These are phyloP conservation scores for Saimiri boliviensis DNA, from an alignment of 2,113 vertebrate genomes.

Conservation along the genomic window DNA sequence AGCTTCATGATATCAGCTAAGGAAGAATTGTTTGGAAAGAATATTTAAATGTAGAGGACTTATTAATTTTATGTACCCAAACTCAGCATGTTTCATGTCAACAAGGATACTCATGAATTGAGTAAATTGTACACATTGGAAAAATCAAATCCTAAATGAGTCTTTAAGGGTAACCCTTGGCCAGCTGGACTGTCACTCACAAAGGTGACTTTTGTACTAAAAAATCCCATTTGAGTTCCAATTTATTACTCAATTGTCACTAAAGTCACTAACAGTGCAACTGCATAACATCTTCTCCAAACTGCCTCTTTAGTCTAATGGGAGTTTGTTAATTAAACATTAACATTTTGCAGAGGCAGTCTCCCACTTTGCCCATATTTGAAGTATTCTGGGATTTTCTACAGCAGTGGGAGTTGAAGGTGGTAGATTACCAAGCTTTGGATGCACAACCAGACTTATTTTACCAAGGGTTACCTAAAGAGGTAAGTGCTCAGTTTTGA, in stretches of 20 bases:
- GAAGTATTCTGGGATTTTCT: slow-evolving; percentile 37
- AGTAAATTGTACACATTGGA: background rate
- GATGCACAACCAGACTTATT: background rate
- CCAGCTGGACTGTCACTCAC: slow-evolving; percentile 70
- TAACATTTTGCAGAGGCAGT: background rate
- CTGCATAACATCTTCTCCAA: slow-evolving; percentile 66
- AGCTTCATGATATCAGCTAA: background rate
- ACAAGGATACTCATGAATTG: slow-evolving; percentile 46
- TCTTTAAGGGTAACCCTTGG: slow-evolving; percentile 75
- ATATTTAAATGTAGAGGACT: slow-evolving; percentile 16
- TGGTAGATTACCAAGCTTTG: background rate
- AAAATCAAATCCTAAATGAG: slow-evolving; percentile 73
- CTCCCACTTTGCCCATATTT: slow-evolving; percentile 2
- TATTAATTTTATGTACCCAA: slow-evolving; percentile 41
- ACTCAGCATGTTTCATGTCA: slow-evolving; percentile 3
- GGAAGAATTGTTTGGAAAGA: slow-evolving; percentile 28
- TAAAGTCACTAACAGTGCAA: slow-evolving; percentile 77
- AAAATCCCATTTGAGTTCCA: slow-evolving; percentile 80
- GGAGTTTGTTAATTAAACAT: slow-evolving; percentile 50
- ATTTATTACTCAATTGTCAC: slow-evolving; percentile 80
- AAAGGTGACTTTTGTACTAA: slow-evolving; percentile 82
- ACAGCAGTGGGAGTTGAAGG: background rate
- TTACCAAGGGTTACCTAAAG: background rate
- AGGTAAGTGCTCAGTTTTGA: slow-evolving; percentile 22
- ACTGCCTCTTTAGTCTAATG: slow-evolving; percentile 53